Evolutionary conservation across 2,888 invertebrate species (phyloP), one percentile per base, ranked within the genome.

Genomic region (Drosophila siamana): DNA sequence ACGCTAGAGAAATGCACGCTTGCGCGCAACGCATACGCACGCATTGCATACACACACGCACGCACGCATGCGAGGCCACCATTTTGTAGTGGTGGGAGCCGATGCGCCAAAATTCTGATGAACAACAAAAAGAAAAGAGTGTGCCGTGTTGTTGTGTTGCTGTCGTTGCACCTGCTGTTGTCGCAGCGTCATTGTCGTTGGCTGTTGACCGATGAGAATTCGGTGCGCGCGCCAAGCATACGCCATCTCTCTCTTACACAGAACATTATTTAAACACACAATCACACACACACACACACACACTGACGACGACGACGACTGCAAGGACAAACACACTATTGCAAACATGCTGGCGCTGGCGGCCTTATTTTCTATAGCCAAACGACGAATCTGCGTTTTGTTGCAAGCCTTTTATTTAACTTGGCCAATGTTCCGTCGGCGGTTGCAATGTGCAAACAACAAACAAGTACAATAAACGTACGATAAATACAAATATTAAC

Each of bases 101-200:
- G 24, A 2, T 26, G 59, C 19, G 38, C 33, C 41, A 28, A 26
- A 47, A 48, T 50, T 22, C 11, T 41, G 15, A 11, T 13, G 11
- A n/a, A 11, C 33, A 22, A 9, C 36, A 11, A 26, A 26, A 26
- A n/a, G 24, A 24, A 22, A 44, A 55, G 33, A n/a, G 33, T 46
- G 67, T 61, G 69, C 30, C 67, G 65, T 65, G 72, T 65, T 72
- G 65, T 65, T 69, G 83, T 70, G 54, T 64, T 48, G 74, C 46
- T 80, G 78, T 71, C 79, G 96, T 80, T 92, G 96, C 64, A 48
- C 11, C 43, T 60, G 62, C 54, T 60, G 47, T 60, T 19, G 48
- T 56, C 41, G 22, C 51, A n/a, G 30, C 38, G 55, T 61, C 30
- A 13, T 40, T 54, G 48, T 55, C 44, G 44, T 28, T 44, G 44